Percentiles rank a stretch among this genome's conserved stretches.
These are phyloP conservation scores for Heterodera schachtii DNA, from an alignment of 1,140 invertebrate species.

Conservation along the genomic window DNA sequence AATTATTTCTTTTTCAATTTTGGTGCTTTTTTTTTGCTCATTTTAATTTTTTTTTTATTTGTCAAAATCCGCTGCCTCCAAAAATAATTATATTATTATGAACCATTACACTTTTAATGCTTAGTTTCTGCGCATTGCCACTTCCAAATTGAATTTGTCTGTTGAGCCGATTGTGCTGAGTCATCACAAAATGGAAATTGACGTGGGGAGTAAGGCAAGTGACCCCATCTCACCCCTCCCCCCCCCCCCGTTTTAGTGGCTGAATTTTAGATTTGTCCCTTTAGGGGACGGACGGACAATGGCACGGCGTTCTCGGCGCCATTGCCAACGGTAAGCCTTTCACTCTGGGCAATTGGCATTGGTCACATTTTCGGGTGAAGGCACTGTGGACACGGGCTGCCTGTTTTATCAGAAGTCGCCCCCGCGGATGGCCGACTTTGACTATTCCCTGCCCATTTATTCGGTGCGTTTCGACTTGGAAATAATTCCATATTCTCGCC, in stretches of 20 bases:
- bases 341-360: not conserved
- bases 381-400: slow-evolving; percentile 44
- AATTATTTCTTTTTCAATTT: too few species aligned
- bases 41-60: too few species aligned
- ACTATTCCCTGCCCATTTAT: slow-evolving; percentile 41
- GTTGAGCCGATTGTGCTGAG: slow-evolving; percentile 42
- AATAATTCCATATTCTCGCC: too few species aligned
- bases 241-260: too few species aligned
- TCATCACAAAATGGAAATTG: slow-evolving; percentile 35
- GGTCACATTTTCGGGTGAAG: not conserved
- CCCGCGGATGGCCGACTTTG: slow-evolving; percentile 30
- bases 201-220: slow-evolving; percentile 32
- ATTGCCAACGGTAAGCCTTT: slow-evolving; percentile 36
- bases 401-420: slow-evolving; percentile 43
- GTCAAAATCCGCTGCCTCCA: too few species aligned
- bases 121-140: slow-evolving; percentile 42
- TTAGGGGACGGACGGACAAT: slow-evolving; percentile 8
- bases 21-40: too few species aligned
- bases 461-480: slow-evolving; percentile 14
- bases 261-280: too few species aligned
- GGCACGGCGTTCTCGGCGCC: slow-evolving; percentile 44
- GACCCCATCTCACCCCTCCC: too few species aligned
- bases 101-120: too few species aligned
- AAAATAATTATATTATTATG: too few species aligned
- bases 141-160: slow-evolving; percentile 39